Evolutionary conservation across 1,140 invertebrate species (phyloP).

Genomic region (Amphibalanus amphitrite): DNA sequence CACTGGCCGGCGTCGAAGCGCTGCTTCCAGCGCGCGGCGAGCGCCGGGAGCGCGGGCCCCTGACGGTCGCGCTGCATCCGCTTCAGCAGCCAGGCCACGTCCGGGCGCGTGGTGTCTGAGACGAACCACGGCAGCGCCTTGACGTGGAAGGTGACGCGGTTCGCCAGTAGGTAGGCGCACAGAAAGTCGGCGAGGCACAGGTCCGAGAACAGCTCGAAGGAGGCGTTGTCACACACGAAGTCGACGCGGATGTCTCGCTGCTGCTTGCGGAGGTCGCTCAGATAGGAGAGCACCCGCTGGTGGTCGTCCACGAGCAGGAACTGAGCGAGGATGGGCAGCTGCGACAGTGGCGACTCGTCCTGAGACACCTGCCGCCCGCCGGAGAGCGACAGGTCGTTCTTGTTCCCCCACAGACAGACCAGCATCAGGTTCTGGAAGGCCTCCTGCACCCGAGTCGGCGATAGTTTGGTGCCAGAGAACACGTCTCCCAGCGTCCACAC

Average conservation of each 20-base stretch:
- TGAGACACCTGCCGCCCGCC: constrained; percentile 41
- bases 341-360: constrained; percentile 38
- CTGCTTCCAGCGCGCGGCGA: constrained; percentile 32
- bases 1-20: constrained; percentile 31
- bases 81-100: constrained; percentile 66
- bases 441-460: neutral
- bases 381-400: constrained; percentile 77
- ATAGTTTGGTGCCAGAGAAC: constrained; percentile 6
- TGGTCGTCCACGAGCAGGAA: constrained; percentile 54
- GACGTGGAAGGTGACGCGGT: constrained; percentile 59
- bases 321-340: constrained; percentile 42
- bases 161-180: constrained; percentile 42
- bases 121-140: constrained; percentile 94
- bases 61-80: constrained; percentile 92
- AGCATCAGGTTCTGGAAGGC: constrained; percentile 16
- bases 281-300: constrained; percentile 32
- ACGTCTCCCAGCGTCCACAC: neutral
- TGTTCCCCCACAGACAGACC: constrained; percentile 43
- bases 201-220: constrained; percentile 83
- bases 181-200: constrained; percentile 70
- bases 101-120: constrained; percentile 62
- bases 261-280: constrained; percentile 11
- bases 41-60: constrained; percentile 54
- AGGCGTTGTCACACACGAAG: constrained; percentile 82
- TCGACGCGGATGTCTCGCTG: constrained; percentile 32